A percentile compares a stretch with the other conserved stretches of the same genome.
Conservation (phyloP, 2,113 vertebrate genomes). For the Oncorhynchus keta region DNA sequence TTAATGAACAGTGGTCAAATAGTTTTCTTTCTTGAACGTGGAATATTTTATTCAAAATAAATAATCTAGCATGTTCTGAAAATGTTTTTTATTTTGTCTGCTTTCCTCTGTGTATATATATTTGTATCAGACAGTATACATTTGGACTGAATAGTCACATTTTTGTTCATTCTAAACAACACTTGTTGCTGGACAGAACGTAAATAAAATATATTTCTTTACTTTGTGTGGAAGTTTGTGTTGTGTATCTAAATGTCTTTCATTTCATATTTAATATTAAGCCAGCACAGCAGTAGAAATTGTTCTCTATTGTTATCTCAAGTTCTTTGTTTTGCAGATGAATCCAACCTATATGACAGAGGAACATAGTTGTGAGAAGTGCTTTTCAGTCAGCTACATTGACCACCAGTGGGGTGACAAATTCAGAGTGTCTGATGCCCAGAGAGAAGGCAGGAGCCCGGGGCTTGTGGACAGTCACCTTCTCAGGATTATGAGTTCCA, state of each 20-base stretch:
- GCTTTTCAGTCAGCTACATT: constrained; percentile 57
- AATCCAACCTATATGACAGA: neutral
- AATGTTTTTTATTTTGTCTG: constrained; percentile 27
- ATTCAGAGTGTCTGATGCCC: constrained; percentile 75
- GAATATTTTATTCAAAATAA: constrained; percentile 6
- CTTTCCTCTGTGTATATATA: constrained; percentile 21
- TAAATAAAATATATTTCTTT: constrained; percentile 50
- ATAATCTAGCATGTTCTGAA: neutral
- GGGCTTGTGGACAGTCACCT: constrained; percentile 68
- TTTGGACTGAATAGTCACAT: constrained; percentile 20
- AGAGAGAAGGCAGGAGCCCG: constrained; percentile 79
- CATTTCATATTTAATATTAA: neutral
- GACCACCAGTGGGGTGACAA: constrained; percentile 67
- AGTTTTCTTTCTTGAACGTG: neutral
- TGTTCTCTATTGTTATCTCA: too few species aligned
- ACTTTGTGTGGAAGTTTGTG: neutral
- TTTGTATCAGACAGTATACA: constrained; percentile 22
- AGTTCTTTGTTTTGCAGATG: too few species aligned
- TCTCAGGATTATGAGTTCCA: constrained; percentile 80
- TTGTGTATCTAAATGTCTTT: neutral
- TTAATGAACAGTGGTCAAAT: constrained; percentile 1
- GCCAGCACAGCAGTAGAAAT: too few species aligned
- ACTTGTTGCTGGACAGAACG: constrained; percentile 31
- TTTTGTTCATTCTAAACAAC: constrained; percentile 13
- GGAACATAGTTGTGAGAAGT: too few species aligned